Evolutionary conservation across 2,797 vertebrate genomes (phyloP), one percentile per base, ranked within the genome.

Genomic region (Orientallactaga sibirica): DNA sequence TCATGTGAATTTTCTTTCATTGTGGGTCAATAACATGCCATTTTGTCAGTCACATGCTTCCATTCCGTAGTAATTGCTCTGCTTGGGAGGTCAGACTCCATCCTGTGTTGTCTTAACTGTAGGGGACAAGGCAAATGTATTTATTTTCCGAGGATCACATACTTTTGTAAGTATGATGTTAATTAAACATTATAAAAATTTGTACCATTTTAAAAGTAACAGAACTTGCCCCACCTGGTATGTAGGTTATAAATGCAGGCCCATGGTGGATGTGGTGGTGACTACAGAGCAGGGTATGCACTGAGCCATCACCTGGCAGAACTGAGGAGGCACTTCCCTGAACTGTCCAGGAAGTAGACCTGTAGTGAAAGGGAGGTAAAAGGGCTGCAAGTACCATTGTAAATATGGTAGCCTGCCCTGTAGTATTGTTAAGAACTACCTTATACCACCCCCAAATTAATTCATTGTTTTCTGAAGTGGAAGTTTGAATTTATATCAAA

Each of bases 91-190:
- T n/a, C 78, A 76, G n/a, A 62, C 64, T 81, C 24, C 68, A 78
- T 78, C 64, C 90, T 33, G 73, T 76, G 83, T 48, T 91, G 4
- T 93, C 64, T 93, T 93, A 61, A 74, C 62, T 85, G 6, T 88
- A 79, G 41, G 73, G 81, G 67, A 87, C 61, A 91, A 92, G 76
- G 66, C 94, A 92, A 67, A 37, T 74, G 58, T 92, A 29, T 88
- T 87, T 92, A 80, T 88, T 91, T 92, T 93, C 75, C 52, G 29
- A 70, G 3, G 80, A 67, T 73, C 79, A 27, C 37, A 22, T 52
- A 76, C 29, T 66, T 96, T 92, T 92, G n/a, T 92, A 68, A 93
- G 33, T 94, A 58, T 88, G 90, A 74, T 78, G n/a, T 77, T 84
- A 62, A 71, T 64, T 66, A 88, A 86, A 62, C 48, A 88, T 92